A percentile compares a stretch with the other conserved stretches of the same genome.
Conservation (phyloP, 2,888 invertebrate genomes). For the Hypercompe scribonia region DNA sequence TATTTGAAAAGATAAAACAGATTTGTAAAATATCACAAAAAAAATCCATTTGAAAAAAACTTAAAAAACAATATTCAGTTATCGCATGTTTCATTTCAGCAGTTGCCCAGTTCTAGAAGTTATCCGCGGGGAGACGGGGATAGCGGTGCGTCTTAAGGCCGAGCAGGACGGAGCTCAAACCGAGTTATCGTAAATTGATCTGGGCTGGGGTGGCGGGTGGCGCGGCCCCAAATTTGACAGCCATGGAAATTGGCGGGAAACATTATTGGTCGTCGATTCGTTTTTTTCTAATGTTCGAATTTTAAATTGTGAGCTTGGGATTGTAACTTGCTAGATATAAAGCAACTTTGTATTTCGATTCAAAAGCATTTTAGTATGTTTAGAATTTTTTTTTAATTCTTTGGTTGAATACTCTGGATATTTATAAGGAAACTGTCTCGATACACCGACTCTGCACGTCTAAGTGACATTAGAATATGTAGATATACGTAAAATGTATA, state of each 20-base stretch:
- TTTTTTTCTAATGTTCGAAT: slow-evolving; percentile 61
- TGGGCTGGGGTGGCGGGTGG: slow-evolving; percentile 71
- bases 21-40: background rate
- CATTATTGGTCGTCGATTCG: slow-evolving; percentile 77
- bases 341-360: background rate
- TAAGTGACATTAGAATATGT: slow-evolving; percentile 1
- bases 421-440: background rate
- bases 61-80: slow-evolving; percentile 65
- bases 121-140: slow-evolving; percentile 81
- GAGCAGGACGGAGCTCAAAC: slow-evolving; percentile 83
- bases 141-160: slow-evolving; percentile 80
- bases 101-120: slow-evolving; percentile 78
- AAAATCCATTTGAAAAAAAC: slow-evolving; percentile 23
- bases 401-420: background rate
- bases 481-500: background rate
- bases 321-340: slow-evolving; percentile 22
- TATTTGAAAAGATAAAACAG: background rate
- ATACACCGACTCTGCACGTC: background rate
- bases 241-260: slow-evolving; percentile 86
- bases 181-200: slow-evolving; percentile 86
- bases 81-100: slow-evolving; percentile 58
- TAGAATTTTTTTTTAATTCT: background rate
- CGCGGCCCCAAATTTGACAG: slow-evolving; percentile 85
- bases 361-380: background rate
- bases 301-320: slow-evolving; percentile 55